Base-by-base conservation (phyloP, 2,113 vertebrate genomes). In the Arvicanthis niloticus region DNA sequence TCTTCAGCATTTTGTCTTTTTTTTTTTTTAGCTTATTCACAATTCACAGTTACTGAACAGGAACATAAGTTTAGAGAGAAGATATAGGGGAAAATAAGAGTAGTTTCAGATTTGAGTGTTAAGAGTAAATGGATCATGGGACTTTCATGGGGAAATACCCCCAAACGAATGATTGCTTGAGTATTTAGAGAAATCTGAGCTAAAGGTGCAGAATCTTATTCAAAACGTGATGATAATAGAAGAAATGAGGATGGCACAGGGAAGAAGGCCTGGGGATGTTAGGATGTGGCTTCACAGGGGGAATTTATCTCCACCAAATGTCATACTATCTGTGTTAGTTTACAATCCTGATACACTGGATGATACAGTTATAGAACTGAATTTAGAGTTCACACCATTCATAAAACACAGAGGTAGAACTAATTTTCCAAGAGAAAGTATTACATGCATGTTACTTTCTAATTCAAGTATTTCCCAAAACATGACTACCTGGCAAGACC, bases 11-110 rank as follows among this genome's bases (percentile, higher is more conserved):
- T 70, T 94, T 91, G 31, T 87, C 13, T 72, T 91, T 45, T 91
- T 45, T 45, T 45, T 88, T 87, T 56, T 92, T 91, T 82, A 91
- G n/a, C 7, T 97, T 81, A 75, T 73, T 96, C 88, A 58, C 56
- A 48, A 87, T 24, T 73, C 42, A 22, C 70, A 37, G 62, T 67
- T 88, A n/a, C 65, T 65, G 40, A 80, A 19, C 68, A 72, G n/a
- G 11, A 87, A 13, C 65, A 3, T 58, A 78, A 80, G 22, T 56
- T 62, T 2, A 95, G 45, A 53, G 24, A 73, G 51, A 84, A 62
- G 82, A 92, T 29, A 89, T 11, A 16, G 53, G 73, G n/a, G 51
- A 53, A 75, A 87, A 34, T 65, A 90, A 72, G 31, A 90, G 10
- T 4, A 53, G n/a, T 65, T 82, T 95, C 29, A 80, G 26, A 72